Percentiles rank a stretch among this genome's conserved stretches.
These are phyloP conservation scores for Onychorhynchus coronatus DNA, from an alignment of 2,113 vertebrate species.

Conservation along the genomic window DNA sequence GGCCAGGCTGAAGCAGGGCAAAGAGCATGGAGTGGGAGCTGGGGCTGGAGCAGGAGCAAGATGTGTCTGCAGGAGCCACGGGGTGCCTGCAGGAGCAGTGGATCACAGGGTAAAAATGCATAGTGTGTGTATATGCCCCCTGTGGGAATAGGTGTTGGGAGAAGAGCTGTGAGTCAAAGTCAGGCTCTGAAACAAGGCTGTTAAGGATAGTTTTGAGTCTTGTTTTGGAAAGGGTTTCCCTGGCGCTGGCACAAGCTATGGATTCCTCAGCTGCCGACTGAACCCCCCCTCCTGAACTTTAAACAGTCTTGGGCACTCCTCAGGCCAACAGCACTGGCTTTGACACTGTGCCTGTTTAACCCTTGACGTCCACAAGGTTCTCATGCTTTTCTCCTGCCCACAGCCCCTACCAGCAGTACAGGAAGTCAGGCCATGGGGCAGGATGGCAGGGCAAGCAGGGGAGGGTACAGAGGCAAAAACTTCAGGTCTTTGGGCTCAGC, in stretches of 20 bases:
- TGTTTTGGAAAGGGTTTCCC: conserved; percentile 89
- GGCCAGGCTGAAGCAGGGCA: neutral
- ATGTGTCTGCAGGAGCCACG: neutral
- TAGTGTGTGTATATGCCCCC: fast-evolving
- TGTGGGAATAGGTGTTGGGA: fast-evolving
- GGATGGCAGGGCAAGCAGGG: neutral
- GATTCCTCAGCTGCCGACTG: conserved; percentile 84
- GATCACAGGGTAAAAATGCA: neutral
- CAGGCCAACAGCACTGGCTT: neutral
- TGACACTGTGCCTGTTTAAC: neutral
- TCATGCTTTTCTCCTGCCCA: neutral
- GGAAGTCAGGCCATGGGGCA: fast-evolving
- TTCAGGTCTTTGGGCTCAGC: neutral
- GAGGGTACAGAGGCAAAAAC: neutral
- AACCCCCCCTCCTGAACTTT: conserved; percentile 56
- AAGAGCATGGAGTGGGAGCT: neutral
- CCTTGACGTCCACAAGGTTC: neutral
- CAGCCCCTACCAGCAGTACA: fast-evolving
- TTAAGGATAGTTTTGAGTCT: conserved; percentile 19
- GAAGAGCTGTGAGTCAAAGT: neutral
- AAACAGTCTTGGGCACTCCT: conserved; percentile 36
- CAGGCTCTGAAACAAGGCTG: conserved; percentile 16
- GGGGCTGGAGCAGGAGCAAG: neutral
- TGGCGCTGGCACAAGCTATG: conserved; percentile 72
- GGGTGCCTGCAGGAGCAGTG: neutral